Conservation (phyloP, 2,113 vertebrate genomes). For the Eretmochelys imbricata region DNA sequence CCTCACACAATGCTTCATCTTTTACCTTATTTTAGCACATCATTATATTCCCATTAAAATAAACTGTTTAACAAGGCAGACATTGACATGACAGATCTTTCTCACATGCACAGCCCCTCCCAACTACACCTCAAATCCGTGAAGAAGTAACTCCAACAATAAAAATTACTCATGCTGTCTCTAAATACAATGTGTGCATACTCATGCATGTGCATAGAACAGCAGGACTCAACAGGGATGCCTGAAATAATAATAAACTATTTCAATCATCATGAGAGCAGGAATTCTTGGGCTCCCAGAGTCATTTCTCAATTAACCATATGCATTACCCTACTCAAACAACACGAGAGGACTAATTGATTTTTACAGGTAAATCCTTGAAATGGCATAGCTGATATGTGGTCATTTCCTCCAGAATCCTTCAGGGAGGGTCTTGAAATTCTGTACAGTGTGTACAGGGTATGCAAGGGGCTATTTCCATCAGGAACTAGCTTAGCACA, state of each 20-base stretch:
- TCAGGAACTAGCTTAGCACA: rapidly evolving
- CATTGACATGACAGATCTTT: neutral
- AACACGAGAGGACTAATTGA: neutral
- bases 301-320: constrained; percentile 5
- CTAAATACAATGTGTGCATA: neutral
- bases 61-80: neutral
- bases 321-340: neutral
- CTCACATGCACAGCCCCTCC: neutral
- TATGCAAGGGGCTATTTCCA: neutral
- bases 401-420: neutral
- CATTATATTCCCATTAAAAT: neutral
- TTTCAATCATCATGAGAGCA: neutral
- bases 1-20: neutral
- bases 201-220: rapidly evolving
- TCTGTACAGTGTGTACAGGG: rapidly evolving
- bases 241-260: constrained; percentile 30
- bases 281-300: constrained; percentile 3
- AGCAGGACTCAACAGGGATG: neutral
- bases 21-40: neutral
- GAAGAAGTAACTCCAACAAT: neutral
- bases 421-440: rapidly evolving
- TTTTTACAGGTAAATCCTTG: neutral
- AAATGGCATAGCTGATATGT: neutral
- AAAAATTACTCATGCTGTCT: neutral
- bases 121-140: neutral